Percentiles rank a stretch among this genome's conserved stretches.
These are phyloP conservation scores for Drosophila gaucha DNA, from an alignment of 2,888 invertebrate species.

Conservation along the genomic window DNA sequence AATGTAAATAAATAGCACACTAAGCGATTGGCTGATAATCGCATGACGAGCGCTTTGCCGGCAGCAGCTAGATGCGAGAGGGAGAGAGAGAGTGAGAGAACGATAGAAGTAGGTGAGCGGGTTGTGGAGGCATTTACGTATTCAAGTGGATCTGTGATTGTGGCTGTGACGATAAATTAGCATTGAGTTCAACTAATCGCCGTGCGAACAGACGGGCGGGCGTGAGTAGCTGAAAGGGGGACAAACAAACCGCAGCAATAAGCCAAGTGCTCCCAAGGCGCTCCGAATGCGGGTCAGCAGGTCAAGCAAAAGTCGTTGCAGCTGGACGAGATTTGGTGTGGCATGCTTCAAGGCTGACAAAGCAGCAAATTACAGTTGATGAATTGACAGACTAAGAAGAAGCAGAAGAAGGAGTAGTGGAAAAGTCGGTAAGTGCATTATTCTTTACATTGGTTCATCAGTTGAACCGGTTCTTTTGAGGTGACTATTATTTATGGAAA, in stretches of 20 bases:
- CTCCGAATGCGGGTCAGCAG: slow-evolving; percentile 55
- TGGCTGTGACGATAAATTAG: slow-evolving; percentile 71
- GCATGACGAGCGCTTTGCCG: slow-evolving; percentile 66
- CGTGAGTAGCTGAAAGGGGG: neutral
- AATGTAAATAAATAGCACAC: slow-evolving; percentile 75
- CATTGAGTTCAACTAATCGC: slow-evolving; percentile 55
- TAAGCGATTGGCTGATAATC: slow-evolving; percentile 79
- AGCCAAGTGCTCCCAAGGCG: slow-evolving; percentile 30
- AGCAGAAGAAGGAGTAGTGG: neutral
- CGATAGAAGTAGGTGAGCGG: neutral
- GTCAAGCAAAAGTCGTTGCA: slow-evolving; percentile 34
- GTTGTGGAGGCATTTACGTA: slow-evolving; percentile 13
- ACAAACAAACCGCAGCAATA: slow-evolving; percentile 31
- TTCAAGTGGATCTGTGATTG: slow-evolving; percentile 69
- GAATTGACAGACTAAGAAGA: slow-evolving; percentile 8
- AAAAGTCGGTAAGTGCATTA: neutral
- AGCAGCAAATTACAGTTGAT: slow-evolving; percentile 8
- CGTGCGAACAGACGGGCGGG: neutral
- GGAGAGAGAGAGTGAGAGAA: neutral
- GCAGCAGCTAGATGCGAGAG: slow-evolving; percentile 18
- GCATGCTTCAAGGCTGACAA: slow-evolving; percentile 52
- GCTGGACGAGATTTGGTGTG: slow-evolving; percentile 39
- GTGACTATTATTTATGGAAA: slow-evolving; percentile 6
- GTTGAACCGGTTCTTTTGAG: slow-evolving; percentile 21
- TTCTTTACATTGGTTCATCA: slow-evolving; percentile 9